Evolutionary conservation across 2,797 vertebrate genomes (phyloP).

Genomic region (Periophthalmus magnuspinnatus): DNA sequence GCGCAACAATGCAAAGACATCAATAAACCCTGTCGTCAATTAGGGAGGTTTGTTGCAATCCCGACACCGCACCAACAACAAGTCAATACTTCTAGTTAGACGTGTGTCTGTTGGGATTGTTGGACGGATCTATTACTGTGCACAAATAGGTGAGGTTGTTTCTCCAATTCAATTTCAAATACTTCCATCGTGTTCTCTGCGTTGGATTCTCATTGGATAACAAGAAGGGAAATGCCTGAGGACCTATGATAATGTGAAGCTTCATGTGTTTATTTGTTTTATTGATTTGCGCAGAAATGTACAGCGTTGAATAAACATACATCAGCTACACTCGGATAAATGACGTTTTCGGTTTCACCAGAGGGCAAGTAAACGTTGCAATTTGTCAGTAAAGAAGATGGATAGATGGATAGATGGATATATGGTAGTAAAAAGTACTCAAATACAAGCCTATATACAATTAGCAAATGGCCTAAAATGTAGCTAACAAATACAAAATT

Average conservation of each 20-base stretch:
- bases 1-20: slow-evolving; percentile 28
- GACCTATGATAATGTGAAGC: neutral
- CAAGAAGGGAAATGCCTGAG: neutral
- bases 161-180: neutral
- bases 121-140: neutral
- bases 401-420: neutral
- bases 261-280: neutral
- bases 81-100: slow-evolving; percentile 25
- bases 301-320: neutral
- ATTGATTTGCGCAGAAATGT: neutral
- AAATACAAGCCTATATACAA: neutral
- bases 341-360: neutral
- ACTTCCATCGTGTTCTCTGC: neutral
- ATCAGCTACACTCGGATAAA: neutral
- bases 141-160: slow-evolving; percentile 10
- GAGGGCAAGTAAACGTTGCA: neutral
- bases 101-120: slow-evolving; percentile 16
- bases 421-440: neutral
- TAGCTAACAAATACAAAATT: too few relatives aligned
- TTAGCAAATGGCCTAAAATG: neutral
- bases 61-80: slow-evolving; percentile 32
- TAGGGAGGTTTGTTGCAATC: slow-evolving; percentile 22
- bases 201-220: neutral
- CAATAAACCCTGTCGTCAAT: slow-evolving; percentile 32
- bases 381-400: neutral